Base-by-base conservation (phyloP, 2,797 vertebrate genomes). In the Syngnathus rostellatus region DNA sequence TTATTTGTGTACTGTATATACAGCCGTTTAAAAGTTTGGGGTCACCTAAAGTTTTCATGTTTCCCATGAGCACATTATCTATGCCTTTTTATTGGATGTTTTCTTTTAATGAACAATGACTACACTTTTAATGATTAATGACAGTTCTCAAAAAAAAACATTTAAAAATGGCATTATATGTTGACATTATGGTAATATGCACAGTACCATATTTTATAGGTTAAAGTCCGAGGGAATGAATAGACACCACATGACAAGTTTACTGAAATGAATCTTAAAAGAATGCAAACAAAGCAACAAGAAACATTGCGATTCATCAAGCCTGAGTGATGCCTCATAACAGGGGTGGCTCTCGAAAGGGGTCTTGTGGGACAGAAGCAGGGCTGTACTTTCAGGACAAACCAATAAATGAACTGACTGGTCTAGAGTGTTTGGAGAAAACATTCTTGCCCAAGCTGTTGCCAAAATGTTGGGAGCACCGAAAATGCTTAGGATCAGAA, bases 381-480 rank as follows among this genome's bases (percentile, higher is more conserved):
- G 0, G 53, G 73, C 73, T 79, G 80, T 83, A 81, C 78, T 83
- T 89, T 86, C 72, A 84, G 83, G 81, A 78, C 83, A 88, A 86
- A 90, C 87, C 85, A 89, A 89, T 89, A 90, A 90, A 57, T 12
- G 8, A 14, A 17, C 55, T 37, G 55, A 31, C 87, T 83, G 59
- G 75, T 89, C 86, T 89, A 80, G 73, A 69, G 7, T 43, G 59
- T 43, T 40, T 68, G 76, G 78, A 85, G 81, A 88, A 83, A 87
- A 83, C 74, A 80, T 82, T 79, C 78, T 80, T 81, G 85, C 77
- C 74, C 37, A 77, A 76, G 68, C 73, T 51, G 48, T 64, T 64
- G 23, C 5, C 54, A 45, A 25, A 31, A 6, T 8, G 10, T 63
- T 31, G 8, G 16, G 3, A 50, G 14, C 40, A 10, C 7, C 9